phyloP scores from a whole-genome alignment of 1,140 invertebrate genomes.

The Pseudomyrmex sp. region DNA sequence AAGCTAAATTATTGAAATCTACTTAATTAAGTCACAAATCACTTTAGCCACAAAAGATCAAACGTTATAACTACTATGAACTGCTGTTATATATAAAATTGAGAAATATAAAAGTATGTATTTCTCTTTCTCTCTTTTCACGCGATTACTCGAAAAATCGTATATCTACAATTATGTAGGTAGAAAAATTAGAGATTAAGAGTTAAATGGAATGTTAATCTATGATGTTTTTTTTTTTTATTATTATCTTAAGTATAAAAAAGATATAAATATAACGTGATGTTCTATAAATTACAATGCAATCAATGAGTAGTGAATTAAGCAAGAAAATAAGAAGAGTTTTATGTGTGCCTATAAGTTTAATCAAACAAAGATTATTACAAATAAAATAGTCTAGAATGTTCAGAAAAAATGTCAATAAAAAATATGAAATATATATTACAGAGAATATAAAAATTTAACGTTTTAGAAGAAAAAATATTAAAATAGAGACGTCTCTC shows the following conservation, averaged over 20 bases:
- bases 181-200: slow-evolving; percentile 16
- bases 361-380: slow-evolving; percentile 38
- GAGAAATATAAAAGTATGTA: slow-evolving; percentile 13
- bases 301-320: slow-evolving; percentile 20
- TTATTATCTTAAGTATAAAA: background rate
- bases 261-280: background rate
- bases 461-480: slow-evolving; percentile 24
- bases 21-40: slow-evolving; percentile 21
- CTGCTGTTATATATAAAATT: slow-evolving; percentile 15
- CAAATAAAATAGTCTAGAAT: slow-evolving; percentile 17
- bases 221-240: slow-evolving; percentile 3
- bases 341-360: slow-evolving; percentile 47
- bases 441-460: slow-evolving; percentile 9
- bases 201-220: slow-evolving; percentile 16
- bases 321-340: background rate
- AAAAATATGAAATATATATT: background rate
- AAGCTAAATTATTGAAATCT: slow-evolving; percentile 37
- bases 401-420: slow-evolving; percentile 11
- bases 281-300: slow-evolving; percentile 17
- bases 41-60: background rate
- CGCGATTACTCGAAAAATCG: slow-evolving; percentile 6
- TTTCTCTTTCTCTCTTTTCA: background rate
- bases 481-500: background rate
- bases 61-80: slow-evolving; percentile 7
- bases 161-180: slow-evolving; percentile 22